Conservation (phyloP, 2,797 vertebrate genomes). For the Pantherophis alleghaniensis region DNA sequence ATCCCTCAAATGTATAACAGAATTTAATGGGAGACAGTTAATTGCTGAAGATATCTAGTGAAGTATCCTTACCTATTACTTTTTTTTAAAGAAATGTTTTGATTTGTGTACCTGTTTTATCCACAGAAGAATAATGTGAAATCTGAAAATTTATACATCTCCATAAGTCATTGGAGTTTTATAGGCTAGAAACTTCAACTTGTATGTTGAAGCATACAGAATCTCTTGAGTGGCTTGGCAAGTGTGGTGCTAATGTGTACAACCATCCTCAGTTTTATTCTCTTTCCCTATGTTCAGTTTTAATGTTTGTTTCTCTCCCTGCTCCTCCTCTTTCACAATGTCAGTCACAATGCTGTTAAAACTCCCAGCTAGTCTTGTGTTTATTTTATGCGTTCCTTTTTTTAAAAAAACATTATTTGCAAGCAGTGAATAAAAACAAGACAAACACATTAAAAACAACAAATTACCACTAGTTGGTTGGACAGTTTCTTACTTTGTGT, state of each 20-base stretch:
- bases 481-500: slow-evolving; percentile 99
- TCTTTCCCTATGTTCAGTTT: slow-evolving; percentile 50
- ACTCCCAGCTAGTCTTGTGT: slow-evolving; percentile 80
- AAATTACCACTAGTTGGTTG: slow-evolving; percentile 90
- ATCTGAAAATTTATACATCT: not conserved
- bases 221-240: slow-evolving; percentile 80
- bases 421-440: slow-evolving; percentile 86
- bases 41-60: not conserved
- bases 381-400: slow-evolving; percentile 83
- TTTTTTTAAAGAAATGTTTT: not conserved
- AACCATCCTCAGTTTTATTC: slow-evolving; percentile 67
- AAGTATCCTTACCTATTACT: not conserved
- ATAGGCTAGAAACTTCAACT: slow-evolving; percentile 28
- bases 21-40: not conserved
- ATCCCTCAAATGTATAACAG: not conserved
- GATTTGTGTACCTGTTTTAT: not conserved
- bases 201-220: slow-evolving; percentile 51
- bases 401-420: slow-evolving; percentile 81
- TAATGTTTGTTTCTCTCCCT: slow-evolving; percentile 74
- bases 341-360: slow-evolving; percentile 84
- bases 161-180: not conserved
- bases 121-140: not conserved
- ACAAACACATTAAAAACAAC: slow-evolving; percentile 71
- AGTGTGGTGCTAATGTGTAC: slow-evolving; percentile 79
- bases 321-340: slow-evolving; percentile 70